Evolutionary conservation across 1,140 invertebrate species (phyloP), one percentile per base, ranked within the genome.

Genomic region (Apis dorsata): DNA sequence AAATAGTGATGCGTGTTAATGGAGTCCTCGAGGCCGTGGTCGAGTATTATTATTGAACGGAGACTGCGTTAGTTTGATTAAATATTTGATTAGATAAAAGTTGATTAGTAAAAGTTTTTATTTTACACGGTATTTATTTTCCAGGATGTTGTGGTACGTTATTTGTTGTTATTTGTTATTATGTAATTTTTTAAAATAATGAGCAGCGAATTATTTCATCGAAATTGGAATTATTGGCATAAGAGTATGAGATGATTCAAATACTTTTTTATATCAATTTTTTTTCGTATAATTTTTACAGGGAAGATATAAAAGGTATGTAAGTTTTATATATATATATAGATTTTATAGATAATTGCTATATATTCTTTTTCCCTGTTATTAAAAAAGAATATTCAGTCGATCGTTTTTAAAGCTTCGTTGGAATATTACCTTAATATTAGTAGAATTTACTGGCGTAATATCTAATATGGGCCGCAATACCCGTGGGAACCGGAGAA

Each of bases 381-480:
- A 78, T 44, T 77, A n/a, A 62, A 66, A 53, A 0, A 21, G 12
- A n/a, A 55, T 19, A 19, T 12, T 24, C 1, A 24, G 4, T 51
- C 19, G 28, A 63, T 57, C 8, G 28, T 13, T n/a, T 51, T 76
- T 19, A 17, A 60, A 79, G 53, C 15, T 55, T 49, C 11, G 11
- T n/a, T 53, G 59, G 44, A 60, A 63, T 72, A 53, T 53, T 34
- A 34, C 34, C n/a, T 51, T 81, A 81, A 76, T 76, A 81, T 68
- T 69, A 65, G 28, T 3, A n/a, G 44, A 65, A 79, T 79, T 83
- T 70, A 71, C 8, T 19, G 4, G 8, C 12, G 62, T 34, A 68
- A 75, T 81, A 76, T 75, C 72, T 59, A 81, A 81, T 68, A 75
- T 24, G 34, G n/a, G 53, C 8, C 17, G 53, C 34, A 69, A 79